Evolutionary conservation across 2,113 vertebrate genomes (phyloP).

Genomic region (Cyrtonyx montezumae): DNA sequence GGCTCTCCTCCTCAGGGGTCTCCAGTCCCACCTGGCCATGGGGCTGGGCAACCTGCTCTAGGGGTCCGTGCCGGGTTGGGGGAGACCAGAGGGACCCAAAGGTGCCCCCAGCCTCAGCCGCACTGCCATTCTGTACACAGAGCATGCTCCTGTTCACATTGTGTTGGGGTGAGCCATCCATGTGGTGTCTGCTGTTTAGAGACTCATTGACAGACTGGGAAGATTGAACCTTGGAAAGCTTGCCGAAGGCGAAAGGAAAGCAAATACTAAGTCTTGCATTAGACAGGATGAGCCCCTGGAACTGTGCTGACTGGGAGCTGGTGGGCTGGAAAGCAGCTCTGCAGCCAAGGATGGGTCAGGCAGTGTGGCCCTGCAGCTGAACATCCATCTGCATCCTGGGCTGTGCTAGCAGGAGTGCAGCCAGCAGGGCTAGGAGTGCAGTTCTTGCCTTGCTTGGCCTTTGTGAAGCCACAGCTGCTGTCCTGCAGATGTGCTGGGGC

Average conservation of each 20-base stretch:
- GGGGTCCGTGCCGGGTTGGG: not conserved
- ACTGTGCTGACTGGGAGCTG: not conserved
- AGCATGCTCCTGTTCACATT: accelerated
- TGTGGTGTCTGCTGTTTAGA: not conserved
- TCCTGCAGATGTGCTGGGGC: not conserved
- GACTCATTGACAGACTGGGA: not conserved
- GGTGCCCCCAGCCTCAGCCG: not conserved
- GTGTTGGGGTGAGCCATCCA: not conserved
- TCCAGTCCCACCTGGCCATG: no score
- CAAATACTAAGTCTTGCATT: not conserved
- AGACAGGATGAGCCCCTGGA: not conserved
- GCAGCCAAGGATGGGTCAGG: not conserved
- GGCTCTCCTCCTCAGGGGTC: not conserved
- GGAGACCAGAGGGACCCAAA: not conserved
- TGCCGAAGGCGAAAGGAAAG: not conserved
- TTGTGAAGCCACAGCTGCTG: not conserved
- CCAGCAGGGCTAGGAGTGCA: no score
- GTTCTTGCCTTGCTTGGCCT: not conserved
- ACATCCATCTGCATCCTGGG: not conserved
- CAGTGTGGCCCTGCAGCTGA: not conserved
- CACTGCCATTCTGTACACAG: not conserved
- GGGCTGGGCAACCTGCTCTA: not conserved
- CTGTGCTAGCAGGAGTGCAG: not conserved
- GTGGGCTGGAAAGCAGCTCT: not conserved
- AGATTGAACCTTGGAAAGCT: not conserved